Conservation (phyloP, 1,140 invertebrate genomes). For the Diprion similis region DNA sequence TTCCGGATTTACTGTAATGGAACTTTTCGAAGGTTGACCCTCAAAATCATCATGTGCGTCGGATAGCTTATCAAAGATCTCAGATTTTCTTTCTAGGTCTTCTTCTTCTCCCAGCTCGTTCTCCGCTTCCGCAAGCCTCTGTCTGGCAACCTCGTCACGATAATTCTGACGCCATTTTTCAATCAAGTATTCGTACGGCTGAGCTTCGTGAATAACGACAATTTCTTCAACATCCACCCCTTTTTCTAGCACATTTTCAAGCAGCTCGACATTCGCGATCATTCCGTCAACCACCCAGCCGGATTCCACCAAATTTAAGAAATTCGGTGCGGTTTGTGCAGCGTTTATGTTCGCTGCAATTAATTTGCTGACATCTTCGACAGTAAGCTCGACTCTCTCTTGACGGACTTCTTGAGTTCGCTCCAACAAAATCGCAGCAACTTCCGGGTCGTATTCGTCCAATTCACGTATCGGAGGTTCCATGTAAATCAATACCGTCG, state of each 20-base stretch:
- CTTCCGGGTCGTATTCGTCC: constrained; percentile 27
- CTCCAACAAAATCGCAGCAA: constrained; percentile 20
- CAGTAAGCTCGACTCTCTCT: constrained; percentile 30
- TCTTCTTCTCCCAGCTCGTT: neutral
- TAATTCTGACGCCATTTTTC: constrained; percentile 26
- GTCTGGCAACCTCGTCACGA: neutral
- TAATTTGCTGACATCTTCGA: constrained; percentile 52
- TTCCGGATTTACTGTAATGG: neutral
- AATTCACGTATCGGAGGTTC: constrained; percentile 23
- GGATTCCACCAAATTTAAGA: constrained; percentile 53
- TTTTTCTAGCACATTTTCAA: constrained; percentile 53
- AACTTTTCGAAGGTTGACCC: neutral
- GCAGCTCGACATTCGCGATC: constrained; percentile 56
- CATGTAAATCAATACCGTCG: constrained; percentile 17
- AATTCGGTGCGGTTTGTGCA: constrained; percentile 23
- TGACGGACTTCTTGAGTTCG: constrained; percentile 9
- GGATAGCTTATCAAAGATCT: neutral
- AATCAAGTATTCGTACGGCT: constrained; percentile 33
- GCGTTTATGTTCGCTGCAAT: constrained; percentile 50
- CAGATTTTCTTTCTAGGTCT: constrained; percentile 10
- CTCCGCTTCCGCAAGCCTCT: neutral
- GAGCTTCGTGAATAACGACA: constrained; percentile 60
- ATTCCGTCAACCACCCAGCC: constrained; percentile 68
- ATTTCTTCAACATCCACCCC: constrained; percentile 62
- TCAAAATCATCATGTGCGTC: neutral